Conservation (phyloP, 2,888 invertebrate genomes). For the Eristalis pertinax region DNA sequence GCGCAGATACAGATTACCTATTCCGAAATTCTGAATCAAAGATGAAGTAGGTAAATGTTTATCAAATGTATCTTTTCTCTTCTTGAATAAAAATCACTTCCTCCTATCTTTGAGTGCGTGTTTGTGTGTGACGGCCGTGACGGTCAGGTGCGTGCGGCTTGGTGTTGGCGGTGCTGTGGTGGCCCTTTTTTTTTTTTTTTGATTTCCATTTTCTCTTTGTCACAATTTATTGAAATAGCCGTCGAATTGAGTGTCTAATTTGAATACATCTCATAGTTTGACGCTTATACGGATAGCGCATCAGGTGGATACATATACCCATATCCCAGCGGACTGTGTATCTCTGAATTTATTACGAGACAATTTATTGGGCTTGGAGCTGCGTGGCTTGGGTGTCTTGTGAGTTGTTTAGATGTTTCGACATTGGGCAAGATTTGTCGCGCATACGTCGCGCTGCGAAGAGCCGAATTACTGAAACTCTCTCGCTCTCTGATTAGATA, state of each 20-base stretch:
- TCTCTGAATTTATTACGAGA: constrained; percentile 60
- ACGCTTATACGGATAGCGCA: constrained; percentile 35
- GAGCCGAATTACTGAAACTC: not conserved
- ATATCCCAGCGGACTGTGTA: not conserved
- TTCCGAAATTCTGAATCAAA: constrained; percentile 64
- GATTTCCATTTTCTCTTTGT: constrained; percentile 66
- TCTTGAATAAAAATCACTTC: constrained; percentile 66
- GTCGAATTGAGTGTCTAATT: constrained; percentile 71
- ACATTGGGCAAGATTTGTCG: constrained; percentile 57
- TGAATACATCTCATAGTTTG: constrained; percentile 68
- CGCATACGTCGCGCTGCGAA: constrained; percentile 13
- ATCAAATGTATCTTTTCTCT: not conserved
- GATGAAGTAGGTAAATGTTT: constrained; percentile 49
- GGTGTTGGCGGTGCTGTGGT: not conserved
- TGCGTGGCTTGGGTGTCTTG: constrained; percentile 10
- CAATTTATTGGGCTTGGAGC: constrained; percentile 63
- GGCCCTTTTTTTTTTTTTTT: constrained; percentile 60
- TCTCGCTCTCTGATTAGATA: constrained; percentile 57
- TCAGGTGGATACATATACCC: constrained; percentile 48
- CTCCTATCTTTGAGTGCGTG: constrained; percentile 14
- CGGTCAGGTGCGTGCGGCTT: constrained; percentile 17
- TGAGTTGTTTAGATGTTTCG: constrained; percentile 39
- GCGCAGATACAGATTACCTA: constrained; percentile 48
- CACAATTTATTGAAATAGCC: constrained; percentile 68
- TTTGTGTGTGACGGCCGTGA: not conserved